phyloP scores from a whole-genome alignment of 2,888 invertebrate genomes.

The Synanthedon formicaeformis region DNA sequence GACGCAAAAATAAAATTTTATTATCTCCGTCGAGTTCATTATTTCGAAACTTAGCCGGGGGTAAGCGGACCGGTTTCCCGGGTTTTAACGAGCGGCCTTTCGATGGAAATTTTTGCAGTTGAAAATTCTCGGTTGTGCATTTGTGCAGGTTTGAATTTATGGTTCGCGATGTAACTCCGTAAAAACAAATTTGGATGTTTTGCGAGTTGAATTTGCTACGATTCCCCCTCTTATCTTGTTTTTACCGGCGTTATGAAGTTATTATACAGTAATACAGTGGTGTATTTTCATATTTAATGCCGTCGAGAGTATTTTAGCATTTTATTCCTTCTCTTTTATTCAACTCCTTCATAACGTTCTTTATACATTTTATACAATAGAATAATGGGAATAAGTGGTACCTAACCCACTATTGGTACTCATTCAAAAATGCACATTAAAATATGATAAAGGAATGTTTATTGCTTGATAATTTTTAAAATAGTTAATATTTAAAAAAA shows the following conservation, averaged over 20 bases:
- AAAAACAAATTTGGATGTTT: background rate
- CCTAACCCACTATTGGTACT: too few relatives aligned
- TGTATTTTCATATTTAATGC: background rate
- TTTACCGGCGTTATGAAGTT: background rate
- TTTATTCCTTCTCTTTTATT: too few relatives aligned
- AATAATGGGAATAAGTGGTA: too few relatives aligned
- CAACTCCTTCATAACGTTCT: too few relatives aligned
- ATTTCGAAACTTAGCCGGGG: slow-evolving; percentile 45
- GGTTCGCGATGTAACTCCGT: background rate
- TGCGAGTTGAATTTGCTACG: slow-evolving; percentile 7
- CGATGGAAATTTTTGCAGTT: slow-evolving; percentile 26
- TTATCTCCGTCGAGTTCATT: slow-evolving; percentile 57
- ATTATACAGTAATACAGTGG: background rate
- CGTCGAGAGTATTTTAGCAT: too few relatives aligned
- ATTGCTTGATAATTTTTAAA: too few relatives aligned
- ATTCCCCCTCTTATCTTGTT: slow-evolving; percentile 13
- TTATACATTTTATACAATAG: too few relatives aligned
- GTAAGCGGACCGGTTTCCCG: slow-evolving; percentile 19
- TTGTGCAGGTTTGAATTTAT: background rate
- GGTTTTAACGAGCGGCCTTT: slow-evolving; percentile 39
- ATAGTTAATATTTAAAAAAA: too few relatives aligned
- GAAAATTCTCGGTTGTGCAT: background rate
- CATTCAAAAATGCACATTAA: too few relatives aligned
- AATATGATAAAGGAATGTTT: too few relatives aligned
- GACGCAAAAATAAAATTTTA: slow-evolving; percentile 55